Conservation (phyloP, 2,797 vertebrate genomes). For the Morus bassanus region DNA sequence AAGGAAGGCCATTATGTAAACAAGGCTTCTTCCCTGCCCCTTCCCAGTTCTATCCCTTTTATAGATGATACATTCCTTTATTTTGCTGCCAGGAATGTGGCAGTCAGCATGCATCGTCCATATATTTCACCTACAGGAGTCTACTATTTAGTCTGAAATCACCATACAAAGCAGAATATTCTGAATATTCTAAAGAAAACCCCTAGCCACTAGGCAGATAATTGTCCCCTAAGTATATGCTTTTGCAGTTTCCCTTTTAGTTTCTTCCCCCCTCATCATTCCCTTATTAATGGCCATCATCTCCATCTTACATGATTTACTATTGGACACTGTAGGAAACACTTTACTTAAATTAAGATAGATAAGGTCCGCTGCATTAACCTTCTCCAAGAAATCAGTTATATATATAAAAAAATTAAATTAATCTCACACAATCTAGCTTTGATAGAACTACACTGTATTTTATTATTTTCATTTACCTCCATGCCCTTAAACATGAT, state of each 20-base stretch:
- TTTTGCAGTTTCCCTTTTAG: neutral
- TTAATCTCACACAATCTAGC: neutral
- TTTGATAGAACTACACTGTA: neutral
- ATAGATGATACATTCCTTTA: neutral
- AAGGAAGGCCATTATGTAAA: neutral
- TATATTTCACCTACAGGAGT: neutral
- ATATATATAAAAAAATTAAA: neutral
- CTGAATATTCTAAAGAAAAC: neutral
- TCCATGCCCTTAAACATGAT: neutral
- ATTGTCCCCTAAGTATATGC: neutral
- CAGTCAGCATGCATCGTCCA: neutral
- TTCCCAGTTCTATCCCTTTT: neutral
- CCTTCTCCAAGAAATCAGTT: neutral
- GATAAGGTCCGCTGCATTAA: neutral
- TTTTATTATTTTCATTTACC: neutral
- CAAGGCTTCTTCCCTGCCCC: rapidly evolving
- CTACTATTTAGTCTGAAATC: neutral
- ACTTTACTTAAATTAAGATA: neutral
- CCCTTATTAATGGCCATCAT: neutral
- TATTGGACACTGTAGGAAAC: neutral
- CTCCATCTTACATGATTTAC: neutral
- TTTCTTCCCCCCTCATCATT: neutral
- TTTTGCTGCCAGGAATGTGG: neutral
- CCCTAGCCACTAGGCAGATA: neutral
- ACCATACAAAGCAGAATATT: neutral